Evolutionary conservation across 2,888 invertebrate genomes (phyloP), one percentile per base, ranked within the genome.

Genomic region (Tipula lateralis): DNA sequence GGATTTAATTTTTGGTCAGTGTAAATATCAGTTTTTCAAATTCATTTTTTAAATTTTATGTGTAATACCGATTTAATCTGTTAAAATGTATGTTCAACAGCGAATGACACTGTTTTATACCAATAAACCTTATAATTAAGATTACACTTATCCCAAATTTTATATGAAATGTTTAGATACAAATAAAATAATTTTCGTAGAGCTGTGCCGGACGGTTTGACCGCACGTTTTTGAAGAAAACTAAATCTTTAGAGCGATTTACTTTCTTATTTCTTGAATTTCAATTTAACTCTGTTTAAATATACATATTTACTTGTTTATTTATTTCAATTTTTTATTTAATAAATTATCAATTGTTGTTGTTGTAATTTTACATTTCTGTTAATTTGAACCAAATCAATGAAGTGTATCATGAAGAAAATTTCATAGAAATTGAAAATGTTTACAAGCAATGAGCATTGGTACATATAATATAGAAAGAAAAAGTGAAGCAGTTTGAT

Each of bases 371-470:
- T 44, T n/a, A 32, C 32, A n/a, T 44, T 44, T 66, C 12, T 24
- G 66, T 66, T 66, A 66, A 24, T 24, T 66, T 66, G 9, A 66
- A 66, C 66, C 66, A 66, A 50, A 50, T 24, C 19, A 66, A 19
- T 66, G 66, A 66, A 66, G 66, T 66, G 24, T 24, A 66, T 66
- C 66, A 9, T 24, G 66, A 19, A 24, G 24, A 66, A 66, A 66
- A 66, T 66, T 50, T 66, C 66, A 66, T 66, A 66, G 66, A 66
- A 66, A 66, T 66, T 24, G 66, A 66, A 66, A 66, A 24, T 66
- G 24, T 66, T 66, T 24, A 24, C 66, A 24, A 66, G 66, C 19
- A 24, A 9, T 19, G 9, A 66, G 66, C 66, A 66, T 66, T 24
- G 66, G 1, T 24, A 24, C 1, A 66, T 9, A 39, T 13, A 7